Base-by-base conservation (phyloP, 2,797 vertebrate species). In the Nannoperca obscura region DNA sequence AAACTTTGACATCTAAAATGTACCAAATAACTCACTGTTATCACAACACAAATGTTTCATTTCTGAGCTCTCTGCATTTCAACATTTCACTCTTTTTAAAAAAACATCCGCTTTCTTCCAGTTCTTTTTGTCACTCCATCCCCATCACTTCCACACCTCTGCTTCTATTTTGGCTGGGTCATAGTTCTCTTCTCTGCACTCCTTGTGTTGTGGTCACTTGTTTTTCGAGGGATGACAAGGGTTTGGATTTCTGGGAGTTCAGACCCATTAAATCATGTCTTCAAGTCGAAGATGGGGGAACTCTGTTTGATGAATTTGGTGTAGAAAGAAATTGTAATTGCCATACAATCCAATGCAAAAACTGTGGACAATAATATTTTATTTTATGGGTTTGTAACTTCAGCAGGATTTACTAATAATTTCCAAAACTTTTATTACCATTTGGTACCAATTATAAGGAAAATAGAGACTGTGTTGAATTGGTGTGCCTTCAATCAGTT, bases 1-100 rank as follows among this genome's bases (percentile, higher is more conserved):
- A 63, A 81, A 81, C 66, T 55, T 46, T 50, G 59, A 76, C 60
- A n/a, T n/a, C n/a, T n/a, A n/a, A n/a, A n/a, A n/a, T n/a, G n/a
- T n/a, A n/a, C n/a, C n/a, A n/a, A n/a, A n/a, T n/a, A n/a, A n/a
- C n/a, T n/a, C n/a, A n/a, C n/a, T n/a, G 40, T 46, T 71, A 55
- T 60, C 5, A 17, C 52, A 80, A 42, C 10, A 3, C 24, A 70
- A 57, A 61, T 24, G 42, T 36, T 74, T 57, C 3, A 34, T 65
- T 63, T 66, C 66, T 69, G n/a, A 34, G 12, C 63, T 75, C 40
- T 67, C 49, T 53, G 32, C 7, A 55, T 88, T 80, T 77, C 65
- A 64, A 69, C 58, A 64, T 64, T 65, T 63, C 22, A 19, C 6
- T 65, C 46, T n/a, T 12, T 24, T 13, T n/a, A 5, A 65, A 66